Conservation (phyloP, 2,888 invertebrate genomes). For the Buathra laborator region DNA sequence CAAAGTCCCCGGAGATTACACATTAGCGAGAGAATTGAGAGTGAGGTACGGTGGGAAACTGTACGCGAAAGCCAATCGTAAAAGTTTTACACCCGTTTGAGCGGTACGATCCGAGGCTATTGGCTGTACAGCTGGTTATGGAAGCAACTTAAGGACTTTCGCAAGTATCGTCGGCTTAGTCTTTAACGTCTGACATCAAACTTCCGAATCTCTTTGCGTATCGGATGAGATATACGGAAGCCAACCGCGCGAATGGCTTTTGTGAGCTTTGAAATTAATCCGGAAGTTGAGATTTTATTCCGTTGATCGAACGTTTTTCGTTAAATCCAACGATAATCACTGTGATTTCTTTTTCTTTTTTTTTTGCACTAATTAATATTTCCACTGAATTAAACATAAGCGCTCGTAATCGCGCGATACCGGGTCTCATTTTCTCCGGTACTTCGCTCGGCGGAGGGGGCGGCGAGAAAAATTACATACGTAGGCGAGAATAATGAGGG, state of each 20-base stretch:
- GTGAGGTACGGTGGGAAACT: constrained; percentile 1
- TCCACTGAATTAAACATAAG: constrained; percentile 24
- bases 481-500: constrained; percentile 66
- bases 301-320: neutral
- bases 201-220: neutral
- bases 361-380: constrained; percentile 42
- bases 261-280: neutral
- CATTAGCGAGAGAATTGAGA: constrained; percentile 7
- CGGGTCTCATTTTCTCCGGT: constrained; percentile 27
- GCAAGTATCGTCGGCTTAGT: neutral
- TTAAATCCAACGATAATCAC: constrained; percentile 34
- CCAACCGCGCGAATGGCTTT: neutral
- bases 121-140: neutral
- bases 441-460: neutral
- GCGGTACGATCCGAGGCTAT: neutral
- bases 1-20: constrained; percentile 18
- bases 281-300: neutral
- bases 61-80: constrained; percentile 29
- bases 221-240: neutral
- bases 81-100: constrained; percentile 16
- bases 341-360: neutral
- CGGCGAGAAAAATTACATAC: constrained; percentile 48
- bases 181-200: neutral
- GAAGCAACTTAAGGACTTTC: neutral
- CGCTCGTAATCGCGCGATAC: constrained; percentile 9